Evolutionary conservation across 2,888 invertebrate species (phyloP), one percentile per base, ranked within the genome.

Genomic region (Heliconius hortense): DNA sequence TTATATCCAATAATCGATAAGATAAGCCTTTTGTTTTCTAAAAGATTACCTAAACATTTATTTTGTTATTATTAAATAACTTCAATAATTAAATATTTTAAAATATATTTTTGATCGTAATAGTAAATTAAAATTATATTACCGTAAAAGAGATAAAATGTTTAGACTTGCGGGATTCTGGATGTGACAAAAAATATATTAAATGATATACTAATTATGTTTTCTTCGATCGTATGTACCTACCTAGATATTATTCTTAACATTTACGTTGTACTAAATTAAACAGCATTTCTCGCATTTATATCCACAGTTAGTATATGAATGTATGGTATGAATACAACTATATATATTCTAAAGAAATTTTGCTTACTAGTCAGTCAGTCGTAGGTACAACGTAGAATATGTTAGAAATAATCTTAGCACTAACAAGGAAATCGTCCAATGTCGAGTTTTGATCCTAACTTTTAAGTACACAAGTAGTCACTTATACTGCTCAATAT

Each of bases 361-460:
- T 35, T 24, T 66, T 24, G 1, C 24, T 66, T 24, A 24, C 66
- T 66, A 66, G 66, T 66, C 66, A 66, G 66, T 66, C 66, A 64
- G 64, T 63, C 2, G 28, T 28, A 28, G 28, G 24, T 64, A 39
- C 24, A 39, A 5, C n/a, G n/a, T 35, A 63, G 21, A 31, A 35
- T 66, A 66, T 66, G 35, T n/a, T 39, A 24, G 35, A 35, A n/a
- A 63, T 64, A 64, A 64, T 2, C 1, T 39, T 39, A 66, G 39
- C 66, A 35, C 35, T 66, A 66, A 66, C n/a, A 39, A 35, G 10
- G 4, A 35, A 66, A 66, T 24, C 66, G 66, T 66, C 66, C 66
- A 39, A 24, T 39, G 24, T 66, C 66, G 66, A 66, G 39, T 39
- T 66, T 24, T 66, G 7, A 39, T 39, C 66, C 24, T 66, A 64